Base-by-base conservation (phyloP, 2,797 vertebrate genomes). In the Spinus pinus region DNA sequence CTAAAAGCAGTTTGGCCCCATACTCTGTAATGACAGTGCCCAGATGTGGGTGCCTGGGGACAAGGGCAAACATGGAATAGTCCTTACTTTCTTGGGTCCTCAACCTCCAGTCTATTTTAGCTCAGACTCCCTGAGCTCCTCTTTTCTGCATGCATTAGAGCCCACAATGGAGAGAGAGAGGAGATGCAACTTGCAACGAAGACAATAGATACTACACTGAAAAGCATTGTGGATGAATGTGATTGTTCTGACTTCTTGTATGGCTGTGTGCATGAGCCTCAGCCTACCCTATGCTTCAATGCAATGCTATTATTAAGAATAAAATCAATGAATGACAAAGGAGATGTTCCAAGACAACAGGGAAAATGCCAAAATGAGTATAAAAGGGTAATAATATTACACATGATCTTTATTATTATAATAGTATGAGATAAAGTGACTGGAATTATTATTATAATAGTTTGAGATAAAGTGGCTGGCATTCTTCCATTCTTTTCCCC, bases 31-130 rank as follows among this genome's bases (percentile, higher is more conserved):
- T 6, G n/a, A 49, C 56, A 46, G 51, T 4, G 7, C 44, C 60
- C 44, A 71, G 41, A 28, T 2, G 6, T 3, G 9, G 28, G 19
- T 61, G 31, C 56, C 39, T 80, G 49, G 28, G 41, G 22, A 67
- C 35, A 6, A 73, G 44, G 23, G 28, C n/a, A 73, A 37, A 70
- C 0, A 0, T 22, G 11, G 0, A 0, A 33, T 13, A 58, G 14
- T 72, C 78, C n/a, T 51, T 79, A 51, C 19, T 56, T 65, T 44
- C 31, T 22, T 64, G 14, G 46, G 44, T 94, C 30, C 64, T 85
- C 64, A 85, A 57, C 35, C 46, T 85, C 53, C 24, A 22, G 39
- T 30, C 31, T 56, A 12, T 62, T 92, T 77, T 53, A 87, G 71
- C 74, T 92, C 56, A 51, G n/a, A 35, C 7, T 89, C 67, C 53